Evolutionary conservation across 1,140 invertebrate genomes (phyloP).

Genomic region (Drosophila mojavensis): DNA sequence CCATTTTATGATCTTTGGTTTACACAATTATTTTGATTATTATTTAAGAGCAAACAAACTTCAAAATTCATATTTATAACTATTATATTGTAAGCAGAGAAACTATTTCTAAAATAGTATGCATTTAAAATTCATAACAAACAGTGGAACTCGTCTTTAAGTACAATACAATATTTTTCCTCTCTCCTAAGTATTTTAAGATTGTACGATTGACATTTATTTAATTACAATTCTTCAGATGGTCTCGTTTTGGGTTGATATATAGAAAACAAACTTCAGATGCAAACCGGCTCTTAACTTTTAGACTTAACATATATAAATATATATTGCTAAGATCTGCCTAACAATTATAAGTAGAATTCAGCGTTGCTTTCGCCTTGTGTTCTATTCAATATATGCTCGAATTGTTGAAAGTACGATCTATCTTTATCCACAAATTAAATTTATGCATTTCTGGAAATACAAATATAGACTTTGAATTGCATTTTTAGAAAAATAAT

Average conservation of each 20-base stretch:
- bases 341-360: conserved; percentile 12
- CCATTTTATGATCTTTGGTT: conserved; percentile 31
- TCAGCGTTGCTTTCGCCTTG: conserved; percentile 23
- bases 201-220: conserved; percentile 5
- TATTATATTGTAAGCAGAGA: background rate
- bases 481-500: conserved; percentile 33
- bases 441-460: conserved; percentile 11
- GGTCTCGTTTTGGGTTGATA: background rate
- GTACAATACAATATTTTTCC: background rate
- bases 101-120: conserved; percentile 10
- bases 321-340: background rate
- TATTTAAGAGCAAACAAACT: conserved; percentile 1
- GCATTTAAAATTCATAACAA: conserved; percentile 9
- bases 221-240: background rate
- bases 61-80: conserved; percentile 2
- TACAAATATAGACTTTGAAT: conserved; percentile 32
- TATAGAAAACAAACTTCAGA: conserved; percentile 6
- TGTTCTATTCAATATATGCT: background rate
- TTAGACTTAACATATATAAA: background rate
- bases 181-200: background rate
- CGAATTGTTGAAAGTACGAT: conserved; percentile 15
- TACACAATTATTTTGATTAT: background rate
- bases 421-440: background rate
- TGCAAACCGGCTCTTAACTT: conserved; percentile 5
- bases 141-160: conserved; percentile 14